Conservation (phyloP, 2,888 invertebrate species). For the Schizaphis graminum region DNA sequence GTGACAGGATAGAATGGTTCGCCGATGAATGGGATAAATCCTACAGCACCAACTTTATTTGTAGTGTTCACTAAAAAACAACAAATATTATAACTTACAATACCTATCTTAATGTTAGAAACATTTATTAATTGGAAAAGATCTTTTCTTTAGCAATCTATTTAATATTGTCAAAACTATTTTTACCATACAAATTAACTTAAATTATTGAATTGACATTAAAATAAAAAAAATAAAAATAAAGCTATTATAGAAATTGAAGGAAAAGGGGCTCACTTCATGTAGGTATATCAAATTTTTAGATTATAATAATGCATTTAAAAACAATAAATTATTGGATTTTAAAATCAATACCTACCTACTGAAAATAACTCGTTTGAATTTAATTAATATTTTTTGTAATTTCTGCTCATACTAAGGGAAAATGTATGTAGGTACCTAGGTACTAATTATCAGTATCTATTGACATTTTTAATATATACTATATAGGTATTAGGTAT, state of each 20-base stretch:
- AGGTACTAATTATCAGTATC: background rate
- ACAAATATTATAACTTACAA: background rate
- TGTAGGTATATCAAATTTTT: background rate
- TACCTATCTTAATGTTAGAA: background rate
- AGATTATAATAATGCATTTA: background rate
- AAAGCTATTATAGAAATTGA: background rate
- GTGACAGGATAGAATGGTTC: conserved; percentile 77
- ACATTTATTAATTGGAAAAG: background rate
- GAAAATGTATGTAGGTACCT: background rate
- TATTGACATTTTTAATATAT: background rate
- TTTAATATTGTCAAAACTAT: background rate
- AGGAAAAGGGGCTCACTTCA: background rate
- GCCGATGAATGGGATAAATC: conserved; percentile 74
- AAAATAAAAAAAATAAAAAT: background rate
- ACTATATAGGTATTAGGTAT: background rate
- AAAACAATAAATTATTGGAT: background rate
- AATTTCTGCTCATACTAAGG: background rate
- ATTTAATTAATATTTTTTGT: background rate
- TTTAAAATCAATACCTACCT: background rate
- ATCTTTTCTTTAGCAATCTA: background rate
- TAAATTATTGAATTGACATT: background rate
- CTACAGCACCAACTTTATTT: conserved; percentile 78
- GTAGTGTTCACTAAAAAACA: conserved; percentile 75
- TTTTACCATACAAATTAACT: background rate
- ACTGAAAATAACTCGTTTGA: background rate